Base-by-base conservation (phyloP, 92 coral and sea anemone species). In the Actinernus sp. region DNA sequence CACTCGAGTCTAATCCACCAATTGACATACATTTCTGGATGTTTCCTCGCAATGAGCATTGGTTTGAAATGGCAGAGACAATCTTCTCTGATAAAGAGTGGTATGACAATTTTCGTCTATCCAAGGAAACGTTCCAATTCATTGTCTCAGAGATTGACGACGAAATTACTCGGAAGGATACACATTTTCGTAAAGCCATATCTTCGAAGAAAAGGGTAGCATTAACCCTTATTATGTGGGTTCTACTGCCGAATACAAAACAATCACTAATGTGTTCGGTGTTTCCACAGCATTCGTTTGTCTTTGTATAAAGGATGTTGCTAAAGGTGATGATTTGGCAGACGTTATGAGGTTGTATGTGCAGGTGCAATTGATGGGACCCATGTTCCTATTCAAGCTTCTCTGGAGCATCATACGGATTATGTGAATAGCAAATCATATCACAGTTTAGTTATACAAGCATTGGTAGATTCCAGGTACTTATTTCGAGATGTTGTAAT, bases 51-150 rank as follows among this genome's bases (percentile, higher is more conserved):
- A 47, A 25, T 0, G 53, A 47, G 40, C n/a, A n/a, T n/a, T n/a
- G n/a, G n/a, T 36, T 48, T 32, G 57, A 61, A 12, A 63, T 79
- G 52, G 88, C 79, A 56, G 82, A 82, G 51, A 50, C 54, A 10
- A 20, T 47, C 36, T 68, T 78, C 25, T 63, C 68, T 31, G 72
- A 68, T 31, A 45, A 63, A 25, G 72, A 76, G 37, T 76, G 85
- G 90, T 76, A 68, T 63, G 83, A 51, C 12, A 85, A 85, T 67
- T 78, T 85, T n/a, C 18, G 85, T 30, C 73, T 85, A 20, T 55
- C 86, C 24, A 70, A 72, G 40, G 80, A 49, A 29, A 85, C 81
- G 17, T 84, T 84, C 48, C 58, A 71, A 9, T 63, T 25, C 50
- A 57, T 74, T 28, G 44, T 63, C 25, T 22, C 29, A 33, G 50